Evolutionary conservation across 2,113 vertebrate species (phyloP), one percentile per base, ranked within the genome.

Genomic region (Oxygymnocypris stewartii): DNA sequence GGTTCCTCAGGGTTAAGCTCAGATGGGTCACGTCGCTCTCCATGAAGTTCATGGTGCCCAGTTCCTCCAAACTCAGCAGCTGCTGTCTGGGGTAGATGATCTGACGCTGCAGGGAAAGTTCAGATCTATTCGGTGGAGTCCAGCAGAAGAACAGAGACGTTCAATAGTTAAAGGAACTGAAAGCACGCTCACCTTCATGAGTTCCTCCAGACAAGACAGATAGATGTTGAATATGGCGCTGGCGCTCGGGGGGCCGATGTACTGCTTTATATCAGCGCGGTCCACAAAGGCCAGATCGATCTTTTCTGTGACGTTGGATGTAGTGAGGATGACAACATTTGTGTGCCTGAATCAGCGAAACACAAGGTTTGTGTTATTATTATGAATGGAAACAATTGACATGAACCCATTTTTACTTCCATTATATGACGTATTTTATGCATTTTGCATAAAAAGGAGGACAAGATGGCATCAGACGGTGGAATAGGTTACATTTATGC

Each of bases 201-300:
- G 93, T 83, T 99, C 98, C 89, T 99, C 97, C 87, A 99, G 87
- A 81, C 97, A 99, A 13, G 97, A 98, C 65, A 97, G 94, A 90
- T 97, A 99, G 91, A 99, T 99, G 93, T 92, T 96, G 90, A 98
- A 99, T 93, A 99, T 96, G 90, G 97, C 98, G 16, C 95, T 94
- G 10, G 92, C 90, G 1, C 97, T 97, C 0, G 98, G 98, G 0
- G 95, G 97, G 16, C 98, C 98, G 1, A 99, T 95, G 79, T 98
- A 99, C 87, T 99, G 98, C 90, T 97, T 97, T 92, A 99, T 98
- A 92, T 99, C 98, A 5, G 98, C 98, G 90, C 98, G 93, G 93
- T 99, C 98, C 91, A 99, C 96, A 88, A 99, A 99, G 18, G 98
- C 98, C 95, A 97, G 90, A 87, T 99, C 98, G 13, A 99, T 99